Conservation (phyloP, 2,888 invertebrate species). For the Apeira syringaria region DNA sequence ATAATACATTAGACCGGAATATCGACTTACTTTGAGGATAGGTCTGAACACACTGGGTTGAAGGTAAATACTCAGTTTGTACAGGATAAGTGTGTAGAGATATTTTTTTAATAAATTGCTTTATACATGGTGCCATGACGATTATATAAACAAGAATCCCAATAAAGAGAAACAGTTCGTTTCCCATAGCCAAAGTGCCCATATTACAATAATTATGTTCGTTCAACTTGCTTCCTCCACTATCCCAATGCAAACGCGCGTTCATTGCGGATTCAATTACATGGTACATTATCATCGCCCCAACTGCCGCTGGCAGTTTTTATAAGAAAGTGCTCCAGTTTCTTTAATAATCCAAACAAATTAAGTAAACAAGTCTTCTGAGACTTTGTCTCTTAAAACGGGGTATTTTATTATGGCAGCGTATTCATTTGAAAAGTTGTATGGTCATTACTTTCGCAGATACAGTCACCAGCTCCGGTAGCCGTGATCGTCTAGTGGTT, state of each 20-base stretch:
- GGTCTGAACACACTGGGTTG: no score
- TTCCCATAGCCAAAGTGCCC: no score
- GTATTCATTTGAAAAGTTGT: constrained; percentile 7
- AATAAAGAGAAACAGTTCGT: no score
- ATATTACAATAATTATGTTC: no score
- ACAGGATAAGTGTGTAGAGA: no score
- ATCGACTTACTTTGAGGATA: no score
- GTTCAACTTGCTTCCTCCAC: not conserved
- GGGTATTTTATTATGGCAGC: constrained; percentile 12
- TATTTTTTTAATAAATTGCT: no score
- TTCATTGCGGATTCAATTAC: constrained; percentile 20
- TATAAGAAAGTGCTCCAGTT: constrained; percentile 21
- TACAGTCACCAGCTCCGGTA: constrained; percentile 49
- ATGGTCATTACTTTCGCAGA: constrained; percentile 8
- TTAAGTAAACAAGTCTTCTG: constrained; percentile 7
- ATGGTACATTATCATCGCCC: constrained; percentile 16
- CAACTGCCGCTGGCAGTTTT: constrained; percentile 2
- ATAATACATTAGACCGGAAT: no score
- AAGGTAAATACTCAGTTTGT: no score
- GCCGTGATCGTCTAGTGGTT: constrained; percentile 90
- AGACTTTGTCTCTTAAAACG: constrained; percentile 1
- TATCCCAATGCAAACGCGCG: constrained; percentile 4
- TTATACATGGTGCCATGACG: no score
- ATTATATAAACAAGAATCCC: no score
- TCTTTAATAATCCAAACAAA: constrained; percentile 18